Evolutionary conservation across 2,888 invertebrate species (phyloP).

Genomic region (Mythimna loreyi): DNA sequence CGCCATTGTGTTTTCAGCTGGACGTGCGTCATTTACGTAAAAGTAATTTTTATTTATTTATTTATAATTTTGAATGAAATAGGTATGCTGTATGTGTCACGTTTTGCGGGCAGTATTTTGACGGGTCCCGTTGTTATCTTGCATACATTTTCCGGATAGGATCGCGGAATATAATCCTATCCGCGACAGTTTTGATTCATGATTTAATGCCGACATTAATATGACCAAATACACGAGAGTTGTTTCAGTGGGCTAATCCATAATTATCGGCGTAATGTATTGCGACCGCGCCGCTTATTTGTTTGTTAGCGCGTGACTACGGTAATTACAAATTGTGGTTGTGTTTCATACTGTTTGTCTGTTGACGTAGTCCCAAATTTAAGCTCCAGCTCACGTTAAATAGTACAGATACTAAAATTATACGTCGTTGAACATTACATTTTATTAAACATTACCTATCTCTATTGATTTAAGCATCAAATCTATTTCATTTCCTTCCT

Average conservation of each 20-base stretch:
- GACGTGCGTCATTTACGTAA: constrained; percentile 74
- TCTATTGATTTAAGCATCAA: not conserved
- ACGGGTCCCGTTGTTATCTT: constrained; percentile 61
- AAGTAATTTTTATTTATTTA: constrained; percentile 73
- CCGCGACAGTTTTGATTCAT: constrained; percentile 73
- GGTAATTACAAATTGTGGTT: constrained; percentile 77
- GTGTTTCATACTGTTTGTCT: constrained; percentile 70
- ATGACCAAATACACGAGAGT: constrained; percentile 75
- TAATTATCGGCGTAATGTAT: constrained; percentile 79
- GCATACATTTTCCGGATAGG: constrained; percentile 56
- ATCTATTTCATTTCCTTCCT: not conserved
- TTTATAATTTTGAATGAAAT: constrained; percentile 60
- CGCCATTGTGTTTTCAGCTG: constrained; percentile 63
- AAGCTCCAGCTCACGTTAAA: constrained; percentile 32
- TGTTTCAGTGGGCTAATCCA: constrained; percentile 78
- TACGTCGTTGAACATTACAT: not conserved
- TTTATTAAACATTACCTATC: not conserved
- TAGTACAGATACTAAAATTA: constrained; percentile 20
- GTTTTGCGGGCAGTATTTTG: constrained; percentile 48
- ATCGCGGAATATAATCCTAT: constrained; percentile 66
- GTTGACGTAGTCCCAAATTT: constrained; percentile 59
- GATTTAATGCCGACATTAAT: constrained; percentile 75
- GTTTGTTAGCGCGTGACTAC: constrained; percentile 75
- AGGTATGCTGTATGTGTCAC: constrained; percentile 42
- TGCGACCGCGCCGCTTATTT: constrained; percentile 74